Base-by-base conservation (phyloP, 2,113 vertebrate genomes). In the Mastomys natalensis region DNA sequence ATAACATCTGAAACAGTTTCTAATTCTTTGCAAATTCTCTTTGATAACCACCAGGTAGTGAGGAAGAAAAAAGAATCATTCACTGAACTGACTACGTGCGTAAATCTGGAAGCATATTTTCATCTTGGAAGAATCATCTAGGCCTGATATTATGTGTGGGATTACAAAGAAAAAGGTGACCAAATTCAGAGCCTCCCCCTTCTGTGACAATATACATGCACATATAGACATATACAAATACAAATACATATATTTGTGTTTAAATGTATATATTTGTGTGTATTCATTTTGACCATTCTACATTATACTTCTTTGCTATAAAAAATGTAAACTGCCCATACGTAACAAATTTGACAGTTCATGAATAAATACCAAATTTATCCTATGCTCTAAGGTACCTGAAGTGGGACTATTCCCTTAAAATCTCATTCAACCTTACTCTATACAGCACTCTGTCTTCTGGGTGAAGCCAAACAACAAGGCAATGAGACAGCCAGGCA, bases 21-120 rank as follows among this genome's bases (percentile, higher is more conserved):
- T 93, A 94, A 90, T 72, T 60, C 51, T 76, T 64, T 66, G 73
- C 34, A 95, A 37, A 66, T 66, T 90, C 72, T 76, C 24, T 70
- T 90, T 66, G 40, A 94, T 37, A 66, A 37, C 73, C 62, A 86
- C 9, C 7, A 51, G 19, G 24, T 12, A 12, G 64, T 13, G 66
- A 72, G 24, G 58, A 89, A 21, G n/a, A 89, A 26, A 7, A 91
- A 77, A 91, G 26, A 87, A 60, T 58, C 24, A 74, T 16, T 74
- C 58, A 58, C 34, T 34, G 7, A 72, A 58, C 1, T 21, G 53
- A 80, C 6, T 7, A 70, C 5, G 45, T 77, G n/a, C 64, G 55
- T 13, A 51, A 73, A 26, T 81, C 29, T 77, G 22, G 43, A 74
- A 80, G 68, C 16, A 84, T 22, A 2, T 53, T 26, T 48, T 93